These are phyloP conservation scores for Platysteira castanea DNA, from an alignment of 2,113 vertebrate genomes.

Conservation along the genomic window DNA sequence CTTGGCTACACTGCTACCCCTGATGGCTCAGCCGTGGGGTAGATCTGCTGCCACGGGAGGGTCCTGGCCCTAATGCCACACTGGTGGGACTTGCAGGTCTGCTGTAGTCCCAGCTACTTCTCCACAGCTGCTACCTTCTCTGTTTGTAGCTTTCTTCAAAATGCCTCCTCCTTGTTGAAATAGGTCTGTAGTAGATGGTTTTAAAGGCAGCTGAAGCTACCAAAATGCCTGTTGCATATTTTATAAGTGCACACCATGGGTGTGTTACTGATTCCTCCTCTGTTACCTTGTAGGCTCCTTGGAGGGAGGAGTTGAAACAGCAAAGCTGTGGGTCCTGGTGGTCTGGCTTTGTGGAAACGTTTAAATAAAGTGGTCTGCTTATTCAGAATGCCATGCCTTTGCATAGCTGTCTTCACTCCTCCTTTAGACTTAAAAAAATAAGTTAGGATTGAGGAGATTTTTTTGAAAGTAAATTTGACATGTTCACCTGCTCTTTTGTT, in stretches of 20 bases:
- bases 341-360: neutral
- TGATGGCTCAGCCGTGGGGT: neutral
- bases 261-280: neutral
- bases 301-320: neutral
- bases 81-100: neutral
- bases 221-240: neutral
- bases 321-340: neutral
- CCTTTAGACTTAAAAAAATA: neutral
- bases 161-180: neutral
- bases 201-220: neutral
- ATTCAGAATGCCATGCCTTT: neutral
- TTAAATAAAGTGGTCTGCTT: neutral
- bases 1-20: fast-evolving
- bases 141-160: neutral
- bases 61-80: neutral
- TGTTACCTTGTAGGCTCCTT: neutral
- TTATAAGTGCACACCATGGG: neutral
- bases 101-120: neutral
- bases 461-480: neutral
- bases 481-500: neutral
- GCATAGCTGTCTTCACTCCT: neutral
- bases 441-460: neutral
- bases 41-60: neutral
- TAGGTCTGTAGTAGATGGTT: neutral
- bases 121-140: neutral